Conservation (phyloP, 2,113 vertebrate genomes). For the Gymnarchus niloticus region DNA sequence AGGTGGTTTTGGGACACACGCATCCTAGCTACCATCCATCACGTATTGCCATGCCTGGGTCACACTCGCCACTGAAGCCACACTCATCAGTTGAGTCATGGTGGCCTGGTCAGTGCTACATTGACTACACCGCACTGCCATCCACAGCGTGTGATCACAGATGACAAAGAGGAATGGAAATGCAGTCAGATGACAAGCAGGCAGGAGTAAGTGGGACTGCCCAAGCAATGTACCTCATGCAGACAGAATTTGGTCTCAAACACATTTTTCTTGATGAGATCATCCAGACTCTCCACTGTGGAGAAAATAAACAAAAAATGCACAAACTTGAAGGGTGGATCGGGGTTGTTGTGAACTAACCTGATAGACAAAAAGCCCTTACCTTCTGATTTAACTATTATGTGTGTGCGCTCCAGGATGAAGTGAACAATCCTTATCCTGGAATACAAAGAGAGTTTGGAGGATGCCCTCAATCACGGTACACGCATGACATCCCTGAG, state of each 20-base stretch:
- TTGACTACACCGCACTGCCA: background rate
- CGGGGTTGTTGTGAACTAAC: background rate
- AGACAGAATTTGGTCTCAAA: conserved; percentile 79
- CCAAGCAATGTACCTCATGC: conserved; percentile 65
- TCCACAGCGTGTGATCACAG: background rate
- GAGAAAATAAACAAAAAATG: background rate
- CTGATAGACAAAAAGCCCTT: background rate
- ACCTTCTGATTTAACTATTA: conserved; percentile 56
- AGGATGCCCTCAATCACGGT: background rate
- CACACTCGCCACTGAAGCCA: background rate
- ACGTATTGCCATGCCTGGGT: background rate
- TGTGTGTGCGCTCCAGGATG: conserved; percentile 60
- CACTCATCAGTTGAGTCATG: background rate
- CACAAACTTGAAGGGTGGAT: background rate
- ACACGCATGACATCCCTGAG: background rate
- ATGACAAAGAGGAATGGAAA: background rate
- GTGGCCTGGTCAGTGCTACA: background rate
- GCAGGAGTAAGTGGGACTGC: background rate
- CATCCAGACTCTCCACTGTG: conserved; percentile 58
- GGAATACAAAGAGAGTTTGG: conserved; percentile 28
- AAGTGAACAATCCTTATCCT: conserved; percentile 80
- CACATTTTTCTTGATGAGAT: conserved; percentile 63
- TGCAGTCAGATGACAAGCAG: background rate
- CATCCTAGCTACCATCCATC: no score
- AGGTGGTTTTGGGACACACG: no score